Percentiles rank a stretch among this genome's conserved stretches.
Evolutionary conservation across 2,113 vertebrate species (phyloP).

Genomic region (Thalassarche chlororhynchos): DNA sequence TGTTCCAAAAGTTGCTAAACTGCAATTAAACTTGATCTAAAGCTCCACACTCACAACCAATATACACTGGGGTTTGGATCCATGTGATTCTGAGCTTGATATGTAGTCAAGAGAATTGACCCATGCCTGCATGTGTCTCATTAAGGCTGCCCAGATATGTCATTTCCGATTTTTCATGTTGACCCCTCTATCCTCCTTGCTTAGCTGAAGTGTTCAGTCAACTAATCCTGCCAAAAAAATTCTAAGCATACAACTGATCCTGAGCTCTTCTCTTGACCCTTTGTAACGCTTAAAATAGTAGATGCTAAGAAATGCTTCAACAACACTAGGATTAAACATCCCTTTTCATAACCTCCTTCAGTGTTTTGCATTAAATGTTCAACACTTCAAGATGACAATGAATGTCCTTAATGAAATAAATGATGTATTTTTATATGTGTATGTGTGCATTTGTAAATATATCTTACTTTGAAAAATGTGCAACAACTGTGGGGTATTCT

Average conservation of each 20-base stretch:
- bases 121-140: constrained; percentile 6
- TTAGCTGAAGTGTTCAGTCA: constrained; percentile 31
- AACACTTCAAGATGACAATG: not conserved
- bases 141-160: constrained; percentile 56
- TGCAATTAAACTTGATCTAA: not conserved
- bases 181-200: constrained; percentile 13
- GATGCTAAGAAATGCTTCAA: not conserved
- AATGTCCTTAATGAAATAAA: not conserved
- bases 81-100: not conserved
- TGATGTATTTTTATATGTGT: not conserved
- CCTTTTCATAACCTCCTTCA: not conserved
- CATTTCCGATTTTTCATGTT: constrained; percentile 45
- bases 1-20: not conserved
- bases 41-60: not conserved
- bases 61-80: not conserved
- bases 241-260: constrained; percentile 22
- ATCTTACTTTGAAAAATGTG: not conserved
- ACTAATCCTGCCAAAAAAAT: constrained; percentile 54
- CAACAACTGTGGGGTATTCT: not conserved
- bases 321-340: not conserved
- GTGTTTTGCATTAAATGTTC: not conserved
- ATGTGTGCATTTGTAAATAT: not conserved
- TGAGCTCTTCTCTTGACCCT: constrained; percentile 19
- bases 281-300: not conserved
- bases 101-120: constrained; percentile 8